Evolutionary conservation across 2,113 vertebrate genomes (phyloP).

Genomic region (Psammodynastes pulverulentus): DNA sequence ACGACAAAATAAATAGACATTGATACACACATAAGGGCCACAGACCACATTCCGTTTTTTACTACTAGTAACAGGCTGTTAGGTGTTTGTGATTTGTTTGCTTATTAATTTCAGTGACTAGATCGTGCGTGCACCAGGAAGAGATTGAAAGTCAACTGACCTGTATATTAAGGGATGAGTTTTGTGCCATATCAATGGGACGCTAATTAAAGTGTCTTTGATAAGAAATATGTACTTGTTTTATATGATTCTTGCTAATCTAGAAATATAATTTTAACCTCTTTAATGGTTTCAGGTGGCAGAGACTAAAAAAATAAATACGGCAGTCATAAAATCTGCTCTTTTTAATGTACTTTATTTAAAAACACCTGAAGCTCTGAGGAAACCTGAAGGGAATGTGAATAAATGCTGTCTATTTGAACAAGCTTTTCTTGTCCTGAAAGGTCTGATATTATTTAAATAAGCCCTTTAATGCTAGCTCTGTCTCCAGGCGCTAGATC

Average conservation of each 20-base stretch:
- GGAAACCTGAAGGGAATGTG: background rate
- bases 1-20: constrained; percentile 14
- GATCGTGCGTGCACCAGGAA: background rate
- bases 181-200: background rate
- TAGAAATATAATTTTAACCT: background rate
- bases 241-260: background rate
- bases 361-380: background rate
- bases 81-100: background rate
- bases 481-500: background rate
- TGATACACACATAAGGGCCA: background rate
- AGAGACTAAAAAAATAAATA: background rate
- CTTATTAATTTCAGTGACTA: constrained; percentile 4
- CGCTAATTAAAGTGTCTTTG: background rate
- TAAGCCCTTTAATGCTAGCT: background rate
- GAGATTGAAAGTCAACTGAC: background rate
- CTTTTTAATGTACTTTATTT: background rate
- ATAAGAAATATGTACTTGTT: background rate
- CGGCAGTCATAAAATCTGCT: background rate
- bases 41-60: rapidly evolving
- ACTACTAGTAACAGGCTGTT: constrained; percentile 1
- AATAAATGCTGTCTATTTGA: background rate
- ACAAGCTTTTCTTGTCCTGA: background rate
- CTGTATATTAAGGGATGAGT: rapidly evolving
- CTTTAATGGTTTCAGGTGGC: background rate
- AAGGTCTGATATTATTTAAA: background rate